Evolutionary conservation across 2,797 vertebrate genomes (phyloP), one percentile per base, ranked within the genome.

Genomic region (Eutrigla gurnardus): DNA sequence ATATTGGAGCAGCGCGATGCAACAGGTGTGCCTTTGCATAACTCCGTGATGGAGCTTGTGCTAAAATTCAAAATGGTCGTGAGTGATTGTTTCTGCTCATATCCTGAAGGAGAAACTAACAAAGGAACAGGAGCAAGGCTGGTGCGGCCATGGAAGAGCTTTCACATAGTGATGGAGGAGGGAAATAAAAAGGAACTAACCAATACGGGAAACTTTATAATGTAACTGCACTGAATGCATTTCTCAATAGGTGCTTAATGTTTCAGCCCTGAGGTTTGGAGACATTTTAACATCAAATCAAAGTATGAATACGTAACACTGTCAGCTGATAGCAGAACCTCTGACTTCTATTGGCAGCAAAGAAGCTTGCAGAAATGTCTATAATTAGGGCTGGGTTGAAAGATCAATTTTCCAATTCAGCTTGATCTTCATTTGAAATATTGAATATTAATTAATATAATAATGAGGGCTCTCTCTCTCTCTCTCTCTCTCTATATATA

Each of bases 11-110:
- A 69, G 63, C 10, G 36, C 37, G 42, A 32, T 9, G 5, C 71
- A 73, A 81, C 78, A 84, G 61, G 85, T 86, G 71, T 74, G 61
- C 53, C 57, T 73, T 32, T 39, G 43, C 9, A 18, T 43, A 18
- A 37, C 49, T 37, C 36, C 66, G 45, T 14, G 39, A 17, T 67
- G 37, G 46, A 13, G 62, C 35, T 12, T 0, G 15, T 53, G 35
- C n/a, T 73, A 47, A 55, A 76, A 68, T 58, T 42, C 39, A 60
- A 57, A 68, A 32, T 43, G 49, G 58, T 12, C 45, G 52, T 47
- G 33, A 18, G 59, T 25, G 25, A 25, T 25, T 25, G 25, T 43
- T 54, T 32, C 18, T 14, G 6, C 37, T 58, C 10, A 15, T n/a
- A 64, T 43, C 35, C 36, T 13, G 1, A 49, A 55, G 25, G 14